Conservation (phyloP, 2,113 vertebrate genomes). For the Antechinus stuartii region DNA sequence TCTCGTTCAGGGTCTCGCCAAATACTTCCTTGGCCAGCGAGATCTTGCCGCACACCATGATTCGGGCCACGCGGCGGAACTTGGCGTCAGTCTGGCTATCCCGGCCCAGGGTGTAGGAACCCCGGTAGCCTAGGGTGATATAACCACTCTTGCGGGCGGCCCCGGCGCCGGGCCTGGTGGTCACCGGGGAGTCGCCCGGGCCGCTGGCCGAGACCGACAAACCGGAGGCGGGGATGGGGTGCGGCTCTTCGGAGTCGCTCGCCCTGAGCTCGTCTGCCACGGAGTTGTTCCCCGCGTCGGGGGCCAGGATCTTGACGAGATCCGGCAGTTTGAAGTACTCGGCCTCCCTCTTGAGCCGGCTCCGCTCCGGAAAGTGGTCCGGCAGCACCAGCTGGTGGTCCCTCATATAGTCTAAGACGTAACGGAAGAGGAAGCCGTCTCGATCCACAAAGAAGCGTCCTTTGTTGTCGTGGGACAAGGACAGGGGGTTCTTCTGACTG, state of each 20-base stretch:
- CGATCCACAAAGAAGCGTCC: slow-evolving; percentile 95
- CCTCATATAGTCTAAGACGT: slow-evolving; percentile 95
- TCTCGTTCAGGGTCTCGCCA: slow-evolving; percentile 95
- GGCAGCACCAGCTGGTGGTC: slow-evolving; percentile 94
- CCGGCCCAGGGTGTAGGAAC: slow-evolving; percentile 93
- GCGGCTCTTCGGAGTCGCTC: slow-evolving; percentile 92
- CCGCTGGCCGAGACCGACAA: slow-evolving; percentile 70
- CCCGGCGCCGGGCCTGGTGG: neutral
- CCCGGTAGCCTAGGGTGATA: slow-evolving; percentile 95
- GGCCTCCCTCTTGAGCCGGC: slow-evolving; percentile 92
- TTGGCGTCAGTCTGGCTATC: slow-evolving; percentile 96
- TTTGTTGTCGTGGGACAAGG: slow-evolving; percentile 93
- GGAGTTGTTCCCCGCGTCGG: slow-evolving; percentile 92
- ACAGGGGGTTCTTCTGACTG: slow-evolving; percentile 86
- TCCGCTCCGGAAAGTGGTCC: slow-evolving; percentile 94
- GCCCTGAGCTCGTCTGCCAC: slow-evolving; percentile 91
- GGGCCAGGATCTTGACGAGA: slow-evolving; percentile 90
- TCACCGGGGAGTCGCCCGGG: slow-evolving; percentile 45
- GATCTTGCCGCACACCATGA: slow-evolving; percentile 97
- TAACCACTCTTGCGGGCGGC: slow-evolving; percentile 90
- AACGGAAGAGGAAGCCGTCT: slow-evolving; percentile 96
- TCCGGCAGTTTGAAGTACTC: slow-evolving; percentile 95
- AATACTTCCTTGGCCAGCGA: slow-evolving; percentile 96
- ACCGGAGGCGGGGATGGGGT: slow-evolving; percentile 83
- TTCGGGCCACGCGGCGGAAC: slow-evolving; percentile 93